Evolutionary conservation across 2,113 vertebrate genomes (phyloP).

Genomic region (Kryptolebias marmoratus): DNA sequence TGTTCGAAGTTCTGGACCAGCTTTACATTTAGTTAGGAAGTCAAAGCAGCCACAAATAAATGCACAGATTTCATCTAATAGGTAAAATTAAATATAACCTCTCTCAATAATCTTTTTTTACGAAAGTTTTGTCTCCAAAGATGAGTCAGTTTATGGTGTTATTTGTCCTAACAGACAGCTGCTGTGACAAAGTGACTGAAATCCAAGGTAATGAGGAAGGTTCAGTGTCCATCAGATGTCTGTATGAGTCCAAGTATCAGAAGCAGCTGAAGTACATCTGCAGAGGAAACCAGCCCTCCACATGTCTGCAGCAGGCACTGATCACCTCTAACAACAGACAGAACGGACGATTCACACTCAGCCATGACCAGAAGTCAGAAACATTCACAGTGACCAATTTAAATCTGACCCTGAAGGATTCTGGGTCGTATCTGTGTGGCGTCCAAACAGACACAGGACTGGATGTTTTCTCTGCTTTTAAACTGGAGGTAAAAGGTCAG

Average conservation of each 20-base stretch:
- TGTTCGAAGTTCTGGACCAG: too few species aligned
- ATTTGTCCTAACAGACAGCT: slow-evolving; percentile 12
- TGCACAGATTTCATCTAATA: neutral
- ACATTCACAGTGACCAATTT: slow-evolving; percentile 13
- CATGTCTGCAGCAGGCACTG: slow-evolving; percentile 31
- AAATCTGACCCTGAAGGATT: slow-evolving; percentile 44
- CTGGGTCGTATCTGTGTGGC: slow-evolving; percentile 53
- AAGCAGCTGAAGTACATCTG: slow-evolving; percentile 48
- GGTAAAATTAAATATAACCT: neutral
- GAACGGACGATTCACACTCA: neutral
- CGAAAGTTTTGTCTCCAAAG: too few species aligned
- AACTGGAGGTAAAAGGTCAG: slow-evolving; percentile 54
- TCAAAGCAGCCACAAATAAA: too few species aligned
- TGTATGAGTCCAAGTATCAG: neutral
- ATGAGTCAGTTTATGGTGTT: neutral
- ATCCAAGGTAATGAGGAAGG: neutral
- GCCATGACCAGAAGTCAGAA: neutral
- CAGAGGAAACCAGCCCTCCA: slow-evolving; percentile 5
- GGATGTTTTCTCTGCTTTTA: slow-evolving; percentile 48
- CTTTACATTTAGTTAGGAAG: too few species aligned
- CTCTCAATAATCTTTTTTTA: too few species aligned
- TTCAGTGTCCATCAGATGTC: slow-evolving; percentile 25
- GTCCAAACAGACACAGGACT: slow-evolving; percentile 12
- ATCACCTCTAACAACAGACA: slow-evolving; percentile 11
- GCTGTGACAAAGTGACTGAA: slow-evolving; percentile 25